Percentiles rank a stretch among this genome's conserved stretches.
Conservation (phyloP, 2,113 vertebrate species). For the Ptychochromis oligacanthus region DNA sequence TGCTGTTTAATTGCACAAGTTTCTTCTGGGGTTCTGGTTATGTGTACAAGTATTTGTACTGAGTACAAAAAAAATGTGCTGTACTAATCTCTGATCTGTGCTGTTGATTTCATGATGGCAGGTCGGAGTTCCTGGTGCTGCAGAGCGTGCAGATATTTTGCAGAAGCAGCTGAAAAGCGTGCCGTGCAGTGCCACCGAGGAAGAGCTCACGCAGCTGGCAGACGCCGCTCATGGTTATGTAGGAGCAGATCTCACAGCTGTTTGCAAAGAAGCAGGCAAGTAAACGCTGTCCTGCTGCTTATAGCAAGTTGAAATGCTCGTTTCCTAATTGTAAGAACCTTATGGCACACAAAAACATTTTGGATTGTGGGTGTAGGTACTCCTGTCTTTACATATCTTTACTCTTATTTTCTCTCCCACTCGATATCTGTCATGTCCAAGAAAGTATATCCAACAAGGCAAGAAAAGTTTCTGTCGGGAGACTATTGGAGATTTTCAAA, state of each 20-base stretch:
- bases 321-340: not conserved
- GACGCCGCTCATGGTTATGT: conserved; percentile 91
- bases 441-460: not conserved
- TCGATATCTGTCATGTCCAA: not conserved
- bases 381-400: not conserved
- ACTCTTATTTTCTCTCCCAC: not conserved
- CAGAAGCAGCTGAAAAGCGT: conserved; percentile 83
- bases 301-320: not conserved
- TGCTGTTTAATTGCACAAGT: not conserved
- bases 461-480: not conserved
- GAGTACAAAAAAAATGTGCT: not conserved
- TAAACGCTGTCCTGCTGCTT: not conserved
- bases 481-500: not conserved
- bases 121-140: conserved; percentile 88
- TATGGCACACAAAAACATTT: not conserved
- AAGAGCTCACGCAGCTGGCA: conserved; percentile 84
- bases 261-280: conserved; percentile 96
- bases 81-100: not conserved
- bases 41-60: not conserved
- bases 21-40: not conserved
- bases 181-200: conserved; percentile 77
- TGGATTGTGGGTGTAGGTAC: not conserved
- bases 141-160: conserved; percentile 88
- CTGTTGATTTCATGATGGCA: conserved; percentile 3
- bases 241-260: conserved; percentile 91